A percentile compares a stretch with the other conserved stretches of the same genome.
These are phyloP conservation scores for Drosophila nigromelanica DNA, from an alignment of 1,140 invertebrate genomes.

Conservation along the genomic window DNA sequence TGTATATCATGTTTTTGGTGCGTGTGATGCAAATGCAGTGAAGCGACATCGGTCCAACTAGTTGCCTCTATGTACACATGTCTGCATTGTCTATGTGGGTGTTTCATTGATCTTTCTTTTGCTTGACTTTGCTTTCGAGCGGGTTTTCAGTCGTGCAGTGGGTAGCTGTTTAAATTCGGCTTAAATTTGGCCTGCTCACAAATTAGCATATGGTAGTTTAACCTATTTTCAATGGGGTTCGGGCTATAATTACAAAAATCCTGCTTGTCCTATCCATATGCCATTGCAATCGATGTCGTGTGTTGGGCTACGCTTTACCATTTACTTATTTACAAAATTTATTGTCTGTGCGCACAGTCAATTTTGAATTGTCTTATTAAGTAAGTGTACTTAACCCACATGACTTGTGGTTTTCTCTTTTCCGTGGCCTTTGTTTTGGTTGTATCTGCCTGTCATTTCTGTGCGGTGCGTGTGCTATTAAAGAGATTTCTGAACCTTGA, in stretches of 20 bases:
- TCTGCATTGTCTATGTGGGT: constrained; percentile 37
- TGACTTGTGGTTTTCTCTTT: constrained; percentile 73
- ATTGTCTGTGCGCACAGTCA: constrained; percentile 76
- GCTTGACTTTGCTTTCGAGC: constrained; percentile 17
- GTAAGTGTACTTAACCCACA: constrained; percentile 82
- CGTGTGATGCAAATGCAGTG: constrained; percentile 76
- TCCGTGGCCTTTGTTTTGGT: constrained; percentile 24
- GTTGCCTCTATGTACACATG: constrained; percentile 7
- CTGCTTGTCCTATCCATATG: constrained; percentile 48
- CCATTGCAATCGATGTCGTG: constrained; percentile 11
- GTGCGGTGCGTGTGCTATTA: constrained; percentile 54
- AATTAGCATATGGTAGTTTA: not conserved
- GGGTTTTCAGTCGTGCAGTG: constrained; percentile 42
- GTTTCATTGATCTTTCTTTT: constrained; percentile 23
- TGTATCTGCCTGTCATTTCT: constrained; percentile 59
- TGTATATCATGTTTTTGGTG: constrained; percentile 65
- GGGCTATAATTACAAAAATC: constrained; percentile 13
- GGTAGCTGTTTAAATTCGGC: constrained; percentile 15
- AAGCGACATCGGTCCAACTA: constrained; percentile 31
- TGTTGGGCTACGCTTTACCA: constrained; percentile 54
- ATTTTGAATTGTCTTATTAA: constrained; percentile 75
- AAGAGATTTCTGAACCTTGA: constrained; percentile 79
- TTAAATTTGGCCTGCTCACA: constrained; percentile 12
- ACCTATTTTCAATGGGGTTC: not conserved
- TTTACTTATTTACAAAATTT: constrained; percentile 56